A percentile compares a stretch with the other conserved stretches of the same genome.
These are phyloP conservation scores for Cosmia trapezina DNA, from an alignment of 2,888 invertebrate species.

Conservation along the genomic window DNA sequence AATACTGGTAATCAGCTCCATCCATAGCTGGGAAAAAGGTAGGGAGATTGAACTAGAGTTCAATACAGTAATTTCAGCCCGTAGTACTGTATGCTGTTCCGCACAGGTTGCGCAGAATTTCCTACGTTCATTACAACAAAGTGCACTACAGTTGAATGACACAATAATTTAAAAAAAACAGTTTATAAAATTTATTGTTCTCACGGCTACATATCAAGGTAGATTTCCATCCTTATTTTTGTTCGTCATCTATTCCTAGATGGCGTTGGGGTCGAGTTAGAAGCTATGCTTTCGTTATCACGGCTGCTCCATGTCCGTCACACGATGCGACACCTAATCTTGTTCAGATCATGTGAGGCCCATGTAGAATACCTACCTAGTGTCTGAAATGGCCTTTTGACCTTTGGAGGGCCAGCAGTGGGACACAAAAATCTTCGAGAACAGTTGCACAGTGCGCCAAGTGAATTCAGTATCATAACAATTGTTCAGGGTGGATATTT, in stretches of 20 bases:
- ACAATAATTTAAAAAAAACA: too few relatives aligned
- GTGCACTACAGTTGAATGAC: too few relatives aligned
- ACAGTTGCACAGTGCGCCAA: not conserved
- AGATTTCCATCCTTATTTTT: not conserved
- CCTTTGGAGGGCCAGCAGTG: too few relatives aligned
- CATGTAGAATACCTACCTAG: not conserved
- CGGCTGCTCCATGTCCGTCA: too few relatives aligned
- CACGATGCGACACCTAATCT: not conserved
- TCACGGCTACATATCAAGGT: too few relatives aligned
- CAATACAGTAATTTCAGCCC: too few relatives aligned
- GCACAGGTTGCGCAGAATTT: too few relatives aligned
- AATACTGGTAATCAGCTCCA: not conserved
- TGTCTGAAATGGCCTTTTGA: not conserved
- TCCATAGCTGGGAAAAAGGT: not conserved
- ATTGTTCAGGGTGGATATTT: slow-evolving; percentile 21
- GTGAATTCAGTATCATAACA: slow-evolving; percentile 5
- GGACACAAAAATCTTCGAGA: not conserved
- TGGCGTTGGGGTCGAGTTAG: not conserved
- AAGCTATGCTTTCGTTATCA: not conserved
- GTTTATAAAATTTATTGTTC: too few relatives aligned
- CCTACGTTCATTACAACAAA: too few relatives aligned
- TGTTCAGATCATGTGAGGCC: not conserved
- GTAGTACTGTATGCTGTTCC: too few relatives aligned
- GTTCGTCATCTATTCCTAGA: not conserved
- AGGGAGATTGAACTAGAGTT: too few relatives aligned